phyloP scores from a whole-genome alignment of 2,888 invertebrate species.

The Acrobasis repandana region DNA sequence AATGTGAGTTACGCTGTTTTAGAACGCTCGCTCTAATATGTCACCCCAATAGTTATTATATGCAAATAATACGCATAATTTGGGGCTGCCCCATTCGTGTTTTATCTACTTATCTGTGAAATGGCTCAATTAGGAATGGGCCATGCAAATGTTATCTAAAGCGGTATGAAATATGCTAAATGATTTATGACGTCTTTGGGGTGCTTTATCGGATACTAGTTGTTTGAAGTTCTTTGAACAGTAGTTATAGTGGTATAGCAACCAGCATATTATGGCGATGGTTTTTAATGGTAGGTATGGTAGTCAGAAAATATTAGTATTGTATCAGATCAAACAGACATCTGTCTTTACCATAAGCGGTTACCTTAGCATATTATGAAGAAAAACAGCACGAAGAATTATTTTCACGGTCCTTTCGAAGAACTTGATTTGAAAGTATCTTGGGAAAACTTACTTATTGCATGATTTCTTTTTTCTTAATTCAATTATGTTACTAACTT shows the following conservation, averaged over 20 bases:
- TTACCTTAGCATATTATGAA: too few species aligned
- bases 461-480: too few species aligned
- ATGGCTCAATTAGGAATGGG: slow-evolving; percentile 76
- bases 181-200: slow-evolving; percentile 55
- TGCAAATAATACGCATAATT: slow-evolving; percentile 81
- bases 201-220: background rate
- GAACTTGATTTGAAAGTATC: too few species aligned
- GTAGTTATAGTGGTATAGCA: background rate
- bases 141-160: slow-evolving; percentile 57
- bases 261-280: too few species aligned
- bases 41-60: slow-evolving; percentile 77
- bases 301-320: too few species aligned
- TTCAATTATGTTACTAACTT: too few species aligned
- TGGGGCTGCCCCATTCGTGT: slow-evolving; percentile 72
- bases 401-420: too few species aligned
- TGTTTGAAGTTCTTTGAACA: slow-evolving; percentile 3
- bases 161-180: slow-evolving; percentile 72
- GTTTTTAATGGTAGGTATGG: too few species aligned
- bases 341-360: too few species aligned
- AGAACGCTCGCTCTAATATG: slow-evolving; percentile 39
- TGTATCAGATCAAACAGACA: too few species aligned
- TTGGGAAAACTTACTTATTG: too few species aligned
- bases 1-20: slow-evolving; percentile 33
- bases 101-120: slow-evolving; percentile 82
- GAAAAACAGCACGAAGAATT: too few species aligned